These are phyloP conservation scores for Globia sparganii DNA, from an alignment of 2,888 invertebrate species.

Conservation along the genomic window DNA sequence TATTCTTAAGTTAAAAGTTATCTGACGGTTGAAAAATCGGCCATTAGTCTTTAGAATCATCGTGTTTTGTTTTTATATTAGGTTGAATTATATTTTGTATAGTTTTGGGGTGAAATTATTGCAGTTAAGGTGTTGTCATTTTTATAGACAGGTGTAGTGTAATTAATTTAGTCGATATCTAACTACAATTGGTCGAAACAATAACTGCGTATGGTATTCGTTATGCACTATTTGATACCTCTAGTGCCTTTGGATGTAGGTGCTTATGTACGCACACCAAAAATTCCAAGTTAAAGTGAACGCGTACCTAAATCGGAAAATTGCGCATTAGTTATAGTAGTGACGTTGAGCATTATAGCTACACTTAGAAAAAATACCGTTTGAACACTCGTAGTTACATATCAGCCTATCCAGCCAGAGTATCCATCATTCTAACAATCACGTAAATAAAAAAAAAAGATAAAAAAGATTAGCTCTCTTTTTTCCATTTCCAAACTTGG, in stretches of 20 bases:
- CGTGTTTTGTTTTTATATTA: slow-evolving; percentile 25
- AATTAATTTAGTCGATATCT: neutral
- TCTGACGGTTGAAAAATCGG: too few relatives aligned
- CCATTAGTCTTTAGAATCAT: too few relatives aligned
- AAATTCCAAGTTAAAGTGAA: neutral
- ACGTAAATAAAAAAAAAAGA: too few relatives aligned
- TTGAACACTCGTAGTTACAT: neutral
- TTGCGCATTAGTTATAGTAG: neutral
- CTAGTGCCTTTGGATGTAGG: neutral
- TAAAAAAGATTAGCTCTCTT: too few relatives aligned
- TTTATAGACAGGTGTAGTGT: neutral
- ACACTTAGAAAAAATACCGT: neutral
- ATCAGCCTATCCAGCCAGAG: too few relatives aligned
- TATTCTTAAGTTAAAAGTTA: neutral
- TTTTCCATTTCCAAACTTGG: slow-evolving; percentile 14
- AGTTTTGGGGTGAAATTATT: too few relatives aligned
- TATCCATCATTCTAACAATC: neutral
- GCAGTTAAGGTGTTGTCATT: neutral
- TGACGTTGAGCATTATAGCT: neutral
- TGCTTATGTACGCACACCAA: neutral
- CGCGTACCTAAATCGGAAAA: neutral
- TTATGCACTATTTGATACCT: neutral
- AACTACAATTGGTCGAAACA: neutral
- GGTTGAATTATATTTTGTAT: neutral
- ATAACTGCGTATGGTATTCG: neutral